Evolutionary conservation across 2,797 vertebrate genomes (phyloP), one percentile per base, ranked within the genome.

Genomic region (Enteromius unitaeniatus): DNA sequence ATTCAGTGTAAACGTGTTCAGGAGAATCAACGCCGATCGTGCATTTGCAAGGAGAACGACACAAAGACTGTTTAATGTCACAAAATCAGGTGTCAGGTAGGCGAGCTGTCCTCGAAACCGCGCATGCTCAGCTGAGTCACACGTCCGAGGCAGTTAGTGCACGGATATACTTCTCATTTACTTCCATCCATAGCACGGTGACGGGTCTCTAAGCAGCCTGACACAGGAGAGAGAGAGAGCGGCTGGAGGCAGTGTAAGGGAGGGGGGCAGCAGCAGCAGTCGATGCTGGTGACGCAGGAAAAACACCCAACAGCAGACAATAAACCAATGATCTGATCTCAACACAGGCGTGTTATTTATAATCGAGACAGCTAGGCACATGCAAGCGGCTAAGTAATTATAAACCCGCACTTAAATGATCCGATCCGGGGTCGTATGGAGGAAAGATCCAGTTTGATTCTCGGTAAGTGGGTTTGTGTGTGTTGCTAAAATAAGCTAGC

Each of bases 231-330:
- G 75, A 69, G 74, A 72, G 75, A 78, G 81, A 19, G 75, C 67
- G 67, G 68, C 82, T 84, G 91, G 93, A 92, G 93, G 91, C 91
- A 92, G 91, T 91, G 93, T 89, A 86, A 90, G 86, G 86, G 87
- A 90, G 93, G 92, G 93, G 93, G 92, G 95, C 92, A 92, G 93
- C 92, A 74, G 81, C 92, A 74, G 81, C 47, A 78, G 75, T 69
- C 75, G 75, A 78, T 91, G 94, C 93, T 87, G 93, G 95, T 96
- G 96, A 97, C 96, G 96, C 96, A 97, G 96, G 96, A 97, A 96
- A 96, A 96, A 96, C 96, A 96, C 95, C 95, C 95, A 93, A 92
- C 94, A 94, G 91, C 90, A 89, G 91, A 89, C 88, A 88, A 92
- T 91, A 91, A 89, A 90, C 90, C 91, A 83, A 92, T 93, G 91